Conservation (phyloP, 2,888 invertebrate species). For the Chironomus riparius region DNA sequence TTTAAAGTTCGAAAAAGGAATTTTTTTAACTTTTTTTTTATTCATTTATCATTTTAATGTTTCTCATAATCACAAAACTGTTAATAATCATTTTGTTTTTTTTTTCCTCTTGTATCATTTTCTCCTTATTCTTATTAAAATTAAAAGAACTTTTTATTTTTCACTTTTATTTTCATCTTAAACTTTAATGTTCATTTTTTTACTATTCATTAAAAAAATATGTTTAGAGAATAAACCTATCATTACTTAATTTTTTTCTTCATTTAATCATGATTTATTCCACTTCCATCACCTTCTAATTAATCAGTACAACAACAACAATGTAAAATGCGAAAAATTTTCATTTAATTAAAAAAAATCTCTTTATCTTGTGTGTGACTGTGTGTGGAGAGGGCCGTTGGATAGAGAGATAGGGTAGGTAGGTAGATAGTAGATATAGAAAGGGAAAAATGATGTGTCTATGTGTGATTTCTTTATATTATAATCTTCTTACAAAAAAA, state of each 20-base stretch:
- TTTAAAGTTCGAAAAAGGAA: not conserved
- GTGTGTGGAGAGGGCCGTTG: not conserved
- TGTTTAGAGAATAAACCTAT: not conserved
- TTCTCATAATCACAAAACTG: not conserved
- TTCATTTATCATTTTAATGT: not conserved
- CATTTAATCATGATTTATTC: not conserved
- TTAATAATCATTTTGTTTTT: not conserved
- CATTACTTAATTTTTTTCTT: not conserved
- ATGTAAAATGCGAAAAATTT: not conserved
- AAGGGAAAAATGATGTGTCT: not conserved
- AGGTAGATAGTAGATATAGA: not conserved
- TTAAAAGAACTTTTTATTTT: not conserved
- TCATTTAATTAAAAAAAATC: not conserved
- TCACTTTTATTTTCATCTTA: not conserved
- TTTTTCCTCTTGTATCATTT: not conserved
- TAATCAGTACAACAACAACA: not conserved
- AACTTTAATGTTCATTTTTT: not conserved
- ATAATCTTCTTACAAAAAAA: not conserved
- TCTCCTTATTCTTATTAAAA: not conserved
- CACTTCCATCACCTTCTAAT: not conserved
- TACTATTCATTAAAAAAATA: not conserved
- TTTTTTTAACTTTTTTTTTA: not conserved
- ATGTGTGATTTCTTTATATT: not conserved
- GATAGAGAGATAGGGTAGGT: not conserved
- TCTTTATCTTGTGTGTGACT: not conserved